phyloP scores from a whole-genome alignment of 2,113 vertebrate genomes.

The Nesoenas mayeri region DNA sequence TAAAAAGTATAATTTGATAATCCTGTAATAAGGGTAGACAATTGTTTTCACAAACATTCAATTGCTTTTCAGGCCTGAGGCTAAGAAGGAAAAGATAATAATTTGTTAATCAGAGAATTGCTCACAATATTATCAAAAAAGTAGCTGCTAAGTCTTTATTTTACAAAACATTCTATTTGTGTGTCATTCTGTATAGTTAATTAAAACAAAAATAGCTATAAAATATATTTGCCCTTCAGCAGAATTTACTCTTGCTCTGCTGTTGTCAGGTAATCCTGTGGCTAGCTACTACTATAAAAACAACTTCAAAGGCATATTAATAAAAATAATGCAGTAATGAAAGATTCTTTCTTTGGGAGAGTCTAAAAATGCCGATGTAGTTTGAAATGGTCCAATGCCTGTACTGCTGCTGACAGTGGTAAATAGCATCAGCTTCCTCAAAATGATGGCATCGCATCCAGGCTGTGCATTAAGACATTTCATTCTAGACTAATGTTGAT shows the following conservation, averaged over 20 bases:
- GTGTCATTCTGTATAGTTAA: slow-evolving; percentile 37
- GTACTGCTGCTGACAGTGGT: neutral
- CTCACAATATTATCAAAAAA: slow-evolving; percentile 25
- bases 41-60: slow-evolving; percentile 53
- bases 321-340: neutral
- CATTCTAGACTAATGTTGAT: neutral
- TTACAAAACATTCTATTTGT: slow-evolving; percentile 45
- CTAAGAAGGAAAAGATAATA: slow-evolving; percentile 42
- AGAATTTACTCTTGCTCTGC: neutral
- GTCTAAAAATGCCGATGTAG: neutral
- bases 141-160: slow-evolving; percentile 49
- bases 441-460: neutral
- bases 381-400: neutral
- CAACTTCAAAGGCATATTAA: slow-evolving; percentile 21
- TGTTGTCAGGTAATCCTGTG: slow-evolving; percentile 35
- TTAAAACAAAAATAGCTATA: slow-evolving; percentile 61
- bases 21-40: slow-evolving; percentile 15
- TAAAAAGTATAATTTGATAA: slow-evolving; percentile 39
- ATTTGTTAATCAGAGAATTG: slow-evolving; percentile 57
- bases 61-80: slow-evolving; percentile 44
- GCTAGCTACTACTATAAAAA: slow-evolving; percentile 9
- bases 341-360: slow-evolving; percentile 22
- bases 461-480: neutral
- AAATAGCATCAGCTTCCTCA: neutral
- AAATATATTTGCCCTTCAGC: slow-evolving; percentile 48